These are phyloP conservation scores for Tringa solitaria DNA, from an alignment of 2,113 vertebrate genomes.

Conservation along the genomic window DNA sequence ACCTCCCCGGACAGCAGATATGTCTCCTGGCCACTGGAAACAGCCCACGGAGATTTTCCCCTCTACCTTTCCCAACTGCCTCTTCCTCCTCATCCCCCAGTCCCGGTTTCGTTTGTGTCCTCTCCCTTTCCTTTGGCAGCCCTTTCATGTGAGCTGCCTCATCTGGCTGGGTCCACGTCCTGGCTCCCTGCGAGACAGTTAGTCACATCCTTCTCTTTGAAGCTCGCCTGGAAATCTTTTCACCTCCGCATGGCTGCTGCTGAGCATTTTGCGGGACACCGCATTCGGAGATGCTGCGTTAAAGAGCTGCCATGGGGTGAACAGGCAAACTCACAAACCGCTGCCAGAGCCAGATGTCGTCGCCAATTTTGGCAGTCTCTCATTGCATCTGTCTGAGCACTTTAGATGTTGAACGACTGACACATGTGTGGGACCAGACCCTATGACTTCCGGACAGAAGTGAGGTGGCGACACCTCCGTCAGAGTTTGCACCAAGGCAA, in stretches of 20 bases:
- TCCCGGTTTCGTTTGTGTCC: not conserved
- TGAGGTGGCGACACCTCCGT: fast-evolving
- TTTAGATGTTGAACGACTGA: not conserved
- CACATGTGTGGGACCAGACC: not conserved
- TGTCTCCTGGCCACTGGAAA: not conserved
- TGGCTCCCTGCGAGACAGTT: not conserved
- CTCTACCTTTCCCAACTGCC: not conserved
- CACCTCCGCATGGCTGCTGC: not conserved
- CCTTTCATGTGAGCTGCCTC: slow-evolving; percentile 21
- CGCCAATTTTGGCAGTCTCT: not conserved
- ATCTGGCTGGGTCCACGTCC: not conserved
- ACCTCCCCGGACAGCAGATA: not conserved
- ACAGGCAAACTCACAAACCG: not conserved
- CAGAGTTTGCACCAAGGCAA: not conserved
- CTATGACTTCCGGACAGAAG: not conserved
- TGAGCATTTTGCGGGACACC: not conserved
- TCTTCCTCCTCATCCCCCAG: not conserved
- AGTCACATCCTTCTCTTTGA: slow-evolving; percentile 59
- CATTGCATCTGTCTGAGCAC: not conserved
- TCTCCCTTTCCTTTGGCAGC: slow-evolving; percentile 25
- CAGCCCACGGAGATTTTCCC: not conserved
- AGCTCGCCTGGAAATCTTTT: slow-evolving; percentile 20
- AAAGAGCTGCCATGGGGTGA: not conserved
- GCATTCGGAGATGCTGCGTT: not conserved
- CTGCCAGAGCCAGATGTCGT: not conserved